Conservation (phyloP, 1,140 invertebrate species). For the Lordiphosa clarofinis region DNA sequence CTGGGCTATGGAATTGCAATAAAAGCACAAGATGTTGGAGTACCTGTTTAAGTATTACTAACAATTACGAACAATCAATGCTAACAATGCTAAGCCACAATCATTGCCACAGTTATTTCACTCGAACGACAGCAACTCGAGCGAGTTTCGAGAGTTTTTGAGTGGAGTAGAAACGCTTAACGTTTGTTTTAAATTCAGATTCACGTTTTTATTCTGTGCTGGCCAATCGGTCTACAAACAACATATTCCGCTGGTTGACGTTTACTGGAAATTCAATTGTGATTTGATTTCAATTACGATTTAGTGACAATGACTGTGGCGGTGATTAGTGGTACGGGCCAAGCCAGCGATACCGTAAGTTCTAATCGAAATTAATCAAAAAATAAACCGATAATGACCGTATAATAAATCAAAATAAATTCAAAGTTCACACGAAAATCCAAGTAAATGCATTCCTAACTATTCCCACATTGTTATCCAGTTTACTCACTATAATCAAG, state of each 20-base stretch:
- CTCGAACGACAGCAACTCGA: conserved; percentile 38
- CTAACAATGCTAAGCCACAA: conserved; percentile 52
- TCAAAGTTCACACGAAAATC: conserved; percentile 1
- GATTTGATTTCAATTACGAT: conserved; percentile 2
- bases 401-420: conserved; percentile 12
- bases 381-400: too few relatives aligned
- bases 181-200: conserved; percentile 57
- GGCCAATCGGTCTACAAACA: conserved; percentile 54
- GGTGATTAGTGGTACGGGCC: conserved; percentile 43
- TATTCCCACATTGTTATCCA: neutral
- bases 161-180: conserved; percentile 40
- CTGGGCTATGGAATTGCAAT: conserved; percentile 48
- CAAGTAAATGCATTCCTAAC: conserved; percentile 12
- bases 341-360: conserved; percentile 53
- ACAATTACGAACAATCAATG: conserved; percentile 38
- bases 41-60: too few relatives aligned
- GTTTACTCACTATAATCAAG: conserved; percentile 15
- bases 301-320: conserved; percentile 37
- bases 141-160: conserved; percentile 54
- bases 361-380: neutral
- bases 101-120: conserved; percentile 45
- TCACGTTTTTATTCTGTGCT: conserved; percentile 50
- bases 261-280: conserved; percentile 50
- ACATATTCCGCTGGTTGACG: conserved; percentile 27
- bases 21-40: conserved; percentile 22